Percentiles rank a stretch among this genome's conserved stretches.
phyloP scores from a whole-genome alignment of 2,888 invertebrate genomes.

The Nasonovia ribisnigri region DNA sequence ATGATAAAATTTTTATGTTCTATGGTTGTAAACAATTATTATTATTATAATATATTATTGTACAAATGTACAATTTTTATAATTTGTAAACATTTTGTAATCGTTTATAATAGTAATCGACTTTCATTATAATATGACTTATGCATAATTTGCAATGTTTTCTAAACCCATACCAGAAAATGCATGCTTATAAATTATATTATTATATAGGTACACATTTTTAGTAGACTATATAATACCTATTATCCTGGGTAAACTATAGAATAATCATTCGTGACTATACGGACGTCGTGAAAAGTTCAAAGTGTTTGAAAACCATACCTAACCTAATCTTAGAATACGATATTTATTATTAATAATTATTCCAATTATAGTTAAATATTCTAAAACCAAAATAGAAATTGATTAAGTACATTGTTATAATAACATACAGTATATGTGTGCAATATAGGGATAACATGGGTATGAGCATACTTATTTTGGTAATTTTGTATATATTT shows the following conservation, averaged over 20 bases:
- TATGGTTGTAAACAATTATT: neutral
- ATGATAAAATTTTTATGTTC: too few relatives aligned
- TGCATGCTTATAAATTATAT: neutral
- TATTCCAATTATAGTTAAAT: neutral
- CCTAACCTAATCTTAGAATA: neutral
- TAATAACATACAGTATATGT: neutral
- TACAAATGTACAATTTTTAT: too few relatives aligned
- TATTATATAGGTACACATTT: neutral
- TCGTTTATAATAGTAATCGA: too few relatives aligned
- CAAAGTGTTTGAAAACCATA: neutral
- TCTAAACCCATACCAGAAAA: neutral
- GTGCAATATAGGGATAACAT: neutral
- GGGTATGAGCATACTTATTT: neutral
- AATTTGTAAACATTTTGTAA: too few relatives aligned
- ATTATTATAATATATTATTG: too few relatives aligned
- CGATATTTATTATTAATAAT: neutral
- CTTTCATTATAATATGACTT: neutral
- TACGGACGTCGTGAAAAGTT: neutral
- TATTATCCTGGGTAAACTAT: neutral
- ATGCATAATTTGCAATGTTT: neutral
- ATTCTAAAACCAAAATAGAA: neutral
- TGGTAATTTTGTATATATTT: neutral
- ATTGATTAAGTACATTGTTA: neutral
- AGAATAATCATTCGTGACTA: neutral
- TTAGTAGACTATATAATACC: neutral